Percentiles rank a stretch among this genome's conserved stretches.
phyloP scores from a whole-genome alignment of 1,140 invertebrate species.

The Lethrus apterus region DNA sequence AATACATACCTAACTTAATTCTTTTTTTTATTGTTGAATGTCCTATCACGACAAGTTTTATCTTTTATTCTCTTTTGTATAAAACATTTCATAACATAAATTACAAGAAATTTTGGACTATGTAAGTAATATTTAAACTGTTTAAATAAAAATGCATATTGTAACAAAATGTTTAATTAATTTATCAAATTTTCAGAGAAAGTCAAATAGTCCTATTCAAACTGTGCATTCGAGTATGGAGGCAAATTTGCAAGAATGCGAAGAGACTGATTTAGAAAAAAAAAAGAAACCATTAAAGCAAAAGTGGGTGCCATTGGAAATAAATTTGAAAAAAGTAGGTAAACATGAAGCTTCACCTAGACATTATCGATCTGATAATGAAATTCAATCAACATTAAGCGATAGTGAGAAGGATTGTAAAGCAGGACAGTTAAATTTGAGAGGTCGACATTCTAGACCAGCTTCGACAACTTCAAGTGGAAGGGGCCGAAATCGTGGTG shows the following conservation, averaged over 20 bases:
- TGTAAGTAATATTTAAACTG: too few species aligned
- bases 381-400: constrained; percentile 37
- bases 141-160: too few species aligned
- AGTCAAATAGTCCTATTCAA: constrained; percentile 20
- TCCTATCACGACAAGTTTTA: too few species aligned
- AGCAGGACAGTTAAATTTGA: constrained; percentile 8
- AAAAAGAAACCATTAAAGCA: constrained; percentile 50
- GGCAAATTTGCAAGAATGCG: constrained; percentile 1
- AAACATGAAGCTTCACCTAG: constrained; percentile 24
- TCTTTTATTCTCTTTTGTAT: too few species aligned
- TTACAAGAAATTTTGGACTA: too few species aligned
- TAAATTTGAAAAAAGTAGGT: constrained; percentile 51
- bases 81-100: too few species aligned
- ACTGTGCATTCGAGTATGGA: too few species aligned
- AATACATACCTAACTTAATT: too few species aligned
- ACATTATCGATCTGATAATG: constrained; percentile 25
- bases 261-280: constrained; percentile 22
- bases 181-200: constrained; percentile 7
- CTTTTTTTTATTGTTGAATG: too few species aligned
- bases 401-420: constrained; percentile 32
- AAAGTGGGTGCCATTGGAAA: constrained; percentile 70
- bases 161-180: too few species aligned
- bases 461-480: constrained; percentile 28
- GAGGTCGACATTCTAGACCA: constrained; percentile 26
- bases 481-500: constrained; percentile 27